Conservation (phyloP, 2,113 vertebrate species). For the Cephalopholis sonnerati region DNA sequence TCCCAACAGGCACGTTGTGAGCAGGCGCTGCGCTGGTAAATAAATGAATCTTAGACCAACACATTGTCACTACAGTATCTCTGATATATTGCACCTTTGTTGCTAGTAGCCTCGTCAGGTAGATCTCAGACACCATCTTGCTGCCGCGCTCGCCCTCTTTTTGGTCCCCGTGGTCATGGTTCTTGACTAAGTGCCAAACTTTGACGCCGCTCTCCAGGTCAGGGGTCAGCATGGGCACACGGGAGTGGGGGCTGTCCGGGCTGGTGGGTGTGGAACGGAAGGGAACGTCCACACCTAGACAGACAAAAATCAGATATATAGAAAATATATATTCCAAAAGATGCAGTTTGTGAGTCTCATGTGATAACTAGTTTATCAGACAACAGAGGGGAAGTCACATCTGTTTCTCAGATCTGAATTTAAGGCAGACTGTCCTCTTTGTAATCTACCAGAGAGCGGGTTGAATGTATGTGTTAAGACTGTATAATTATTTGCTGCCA, state of each 20-base stretch:
- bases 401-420: conserved; percentile 14
- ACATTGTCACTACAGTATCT: neutral
- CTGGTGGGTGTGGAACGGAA: conserved; percentile 94
- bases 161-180: conserved; percentile 96
- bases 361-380: neutral
- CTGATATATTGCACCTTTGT: conserved; percentile 88
- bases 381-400: neutral
- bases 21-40: no score
- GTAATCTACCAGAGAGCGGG: conserved; percentile 14
- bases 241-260: conserved; percentile 95
- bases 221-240: conserved; percentile 95
- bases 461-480: conserved; percentile 26
- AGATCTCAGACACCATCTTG: conserved; percentile 98
- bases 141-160: conserved; percentile 95
- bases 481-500: conserved; percentile 43
- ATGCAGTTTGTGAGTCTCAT: neutral
- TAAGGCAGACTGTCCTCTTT: conserved; percentile 1
- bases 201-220: conserved; percentile 96
- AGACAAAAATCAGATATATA: conserved; percentile 9
- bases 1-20: neutral
- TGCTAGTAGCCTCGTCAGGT: conserved; percentile 94
- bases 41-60: neutral
- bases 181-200: conserved; percentile 96
- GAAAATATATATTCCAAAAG: conserved; percentile 1
- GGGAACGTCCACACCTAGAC: conserved; percentile 84